Evolutionary conservation across 2,888 invertebrate species (phyloP), one percentile per base, ranked within the genome.

Genomic region (Diarsia mendica): DNA sequence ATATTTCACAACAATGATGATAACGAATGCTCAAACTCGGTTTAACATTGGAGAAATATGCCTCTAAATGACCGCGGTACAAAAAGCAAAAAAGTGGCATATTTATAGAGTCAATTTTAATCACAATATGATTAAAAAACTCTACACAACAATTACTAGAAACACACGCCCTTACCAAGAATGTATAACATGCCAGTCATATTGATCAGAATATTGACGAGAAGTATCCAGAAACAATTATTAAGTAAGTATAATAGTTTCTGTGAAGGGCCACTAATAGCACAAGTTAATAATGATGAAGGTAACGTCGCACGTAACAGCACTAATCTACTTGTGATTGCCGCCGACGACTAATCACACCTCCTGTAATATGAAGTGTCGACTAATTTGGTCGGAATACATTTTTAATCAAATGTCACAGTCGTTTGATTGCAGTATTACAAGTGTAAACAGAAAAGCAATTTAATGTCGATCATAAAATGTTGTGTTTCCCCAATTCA

Each of bases 321-420:
- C 58, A 74, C 85, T 86, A 87, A 85, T 88, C 83, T 82, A 81
- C 79, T 81, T 80, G 78, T 88, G 87, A 88, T 88, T 85, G 79
- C 87, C 63, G 49, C 67, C 66, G 28, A 61, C 68, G 65, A 44
- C 75, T 79, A 86, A 87, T 83, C 75, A 71, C 70, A 84, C 77
- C 72, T 69, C 28, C 51, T 60, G 70, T 74, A 66, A 60, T 74
- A 67, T 72, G 46, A 63, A 76, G 72, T 78, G 72, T 63, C 67
- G 72, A 55, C 72, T 77, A 84, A 86, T 74, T 58, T 67, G 71
- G 71, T 61, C 72, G 61, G 67, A 23, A 70, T 72, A 77, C 63
- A 77, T 84, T 80, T 76, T 86, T 73, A 75, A 82, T 84, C 53
- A 70, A 58, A 76, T 64, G 67, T 73, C 71, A 51, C 60, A 75